phyloP scores from a whole-genome alignment of 2,888 invertebrate species.

The Tetragnatha montana region DNA sequence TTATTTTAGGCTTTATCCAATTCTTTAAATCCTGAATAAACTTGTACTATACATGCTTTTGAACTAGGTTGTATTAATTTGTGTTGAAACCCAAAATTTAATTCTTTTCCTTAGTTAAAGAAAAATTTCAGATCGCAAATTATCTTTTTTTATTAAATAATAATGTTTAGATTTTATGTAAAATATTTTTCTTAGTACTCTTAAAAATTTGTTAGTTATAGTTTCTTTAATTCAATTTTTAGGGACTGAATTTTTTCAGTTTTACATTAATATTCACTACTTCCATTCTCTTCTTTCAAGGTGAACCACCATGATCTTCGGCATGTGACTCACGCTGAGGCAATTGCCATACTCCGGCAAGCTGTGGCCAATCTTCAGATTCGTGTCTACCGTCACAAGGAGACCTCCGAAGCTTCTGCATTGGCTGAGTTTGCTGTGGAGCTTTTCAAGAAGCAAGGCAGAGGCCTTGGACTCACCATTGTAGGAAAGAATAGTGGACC shows the following conservation, averaged over 20 bases:
- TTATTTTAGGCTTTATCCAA: no score
- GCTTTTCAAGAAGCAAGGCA: conserved; percentile 89
- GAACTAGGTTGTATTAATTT: no score
- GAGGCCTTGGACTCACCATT: conserved; percentile 88
- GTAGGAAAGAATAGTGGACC: conserved; percentile 85
- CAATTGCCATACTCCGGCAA: conserved; percentile 88
- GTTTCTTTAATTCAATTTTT: no score
- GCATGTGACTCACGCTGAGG: conserved; percentile 77
- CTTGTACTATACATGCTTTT: no score
- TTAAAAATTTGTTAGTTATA: no score
- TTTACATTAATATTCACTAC: not conserved
- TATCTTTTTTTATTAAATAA: not conserved
- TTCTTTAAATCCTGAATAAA: no score
- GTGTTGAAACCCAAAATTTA: no score
- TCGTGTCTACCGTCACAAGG: conserved; percentile 83
- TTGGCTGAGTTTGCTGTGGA: conserved; percentile 87
- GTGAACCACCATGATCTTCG: conserved; percentile 72
- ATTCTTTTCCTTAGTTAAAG: no score
- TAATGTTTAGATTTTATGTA: not conserved
- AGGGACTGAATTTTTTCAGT: not conserved
- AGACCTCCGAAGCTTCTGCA: conserved; percentile 78
- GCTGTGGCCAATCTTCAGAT: conserved; percentile 86
- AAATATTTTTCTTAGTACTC: not conserved
- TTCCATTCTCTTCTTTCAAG: conserved; percentile 75
- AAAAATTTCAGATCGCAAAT: not conserved